Base-by-base conservation (phyloP, 2,888 invertebrate genomes). In the Petrophora chlorosata region DNA sequence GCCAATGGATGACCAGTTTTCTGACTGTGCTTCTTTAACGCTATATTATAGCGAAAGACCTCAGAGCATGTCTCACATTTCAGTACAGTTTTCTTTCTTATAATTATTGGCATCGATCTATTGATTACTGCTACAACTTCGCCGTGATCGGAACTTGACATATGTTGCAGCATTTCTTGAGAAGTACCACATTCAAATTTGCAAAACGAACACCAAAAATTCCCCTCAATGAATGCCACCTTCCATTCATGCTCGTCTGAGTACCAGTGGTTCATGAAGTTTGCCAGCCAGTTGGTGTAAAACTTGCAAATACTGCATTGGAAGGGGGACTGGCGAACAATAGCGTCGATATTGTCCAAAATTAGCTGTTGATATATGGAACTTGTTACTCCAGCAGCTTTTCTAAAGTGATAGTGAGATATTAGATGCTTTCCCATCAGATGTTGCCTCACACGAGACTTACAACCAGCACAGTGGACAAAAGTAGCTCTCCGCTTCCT, bases 251-350 rank as follows among this genome's bases (percentile, higher is more conserved):
- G 96, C 13, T 91, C 88, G 0, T 89, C 78, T 3, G 95, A 94
- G 50, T 89, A 86, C 96, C 96, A 96, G 72, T 97, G 96, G 19
- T 90, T 89, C 68, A 94, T 85, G 68, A 95, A 96, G 42, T 91
- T 92, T 38, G 92, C 92, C 52, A 92, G 92, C 67, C 93, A 95
- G 74, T 97, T 96, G 62, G 95, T 95, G 76, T 96, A 98, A 80
- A 96, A 98, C 46, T 93, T 93, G 75, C 98, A 98, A 8, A 95
- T 92, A 28, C 93, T 93, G 73, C 98, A 98, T 79, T 97, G 97
- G 72, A 94, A 98, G 0, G 96, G 97, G 33, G 95, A 94, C 64
- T 97, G 95, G 48, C 94, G 91, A 3, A 96, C 94, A 53, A 97
- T 94, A 48, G 94, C 93, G 55, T 92, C 92, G 70, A 97, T 96